Evolutionary conservation across 1,140 invertebrate species (phyloP).

Genomic region (Drosophila asahinai): DNA sequence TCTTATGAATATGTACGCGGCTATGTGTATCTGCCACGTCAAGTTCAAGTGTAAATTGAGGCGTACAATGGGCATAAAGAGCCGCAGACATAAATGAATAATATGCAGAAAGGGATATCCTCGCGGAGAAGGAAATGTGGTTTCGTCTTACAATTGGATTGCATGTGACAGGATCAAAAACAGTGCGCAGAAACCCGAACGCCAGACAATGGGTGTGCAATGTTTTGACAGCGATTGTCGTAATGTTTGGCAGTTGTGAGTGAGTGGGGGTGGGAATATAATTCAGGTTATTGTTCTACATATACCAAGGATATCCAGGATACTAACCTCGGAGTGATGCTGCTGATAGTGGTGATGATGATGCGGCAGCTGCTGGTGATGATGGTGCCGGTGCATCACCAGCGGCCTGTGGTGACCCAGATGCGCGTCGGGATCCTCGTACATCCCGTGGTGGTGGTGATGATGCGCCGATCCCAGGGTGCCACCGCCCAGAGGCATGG

Average conservation of each 20-base stretch:
- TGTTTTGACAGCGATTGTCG: conserved; percentile 82
- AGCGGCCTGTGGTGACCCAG: conserved; percentile 80
- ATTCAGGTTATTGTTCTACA: not conserved
- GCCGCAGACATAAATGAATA: conserved; percentile 52
- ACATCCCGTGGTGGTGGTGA: conserved; percentile 85
- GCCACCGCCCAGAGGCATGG: conserved; percentile 72
- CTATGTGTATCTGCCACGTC: conserved; percentile 30
- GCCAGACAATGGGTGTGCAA: conserved; percentile 64
- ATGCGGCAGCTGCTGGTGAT: conserved; percentile 82
- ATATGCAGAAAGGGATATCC: conserved; percentile 57
- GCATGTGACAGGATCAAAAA: conserved; percentile 50
- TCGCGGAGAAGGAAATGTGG: conserved; percentile 60
- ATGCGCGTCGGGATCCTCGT: conserved; percentile 87
- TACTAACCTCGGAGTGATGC: conserved; percentile 83
- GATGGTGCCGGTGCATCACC: conserved; percentile 83
- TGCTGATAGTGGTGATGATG: conserved; percentile 76
- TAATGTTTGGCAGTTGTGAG: conserved; percentile 51
- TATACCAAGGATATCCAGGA: conserved; percentile 1
- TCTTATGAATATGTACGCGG: conserved; percentile 21
- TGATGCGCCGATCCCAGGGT: conserved; percentile 45
- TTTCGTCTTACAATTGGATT: conserved; percentile 74
- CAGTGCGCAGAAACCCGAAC: conserved; percentile 32
- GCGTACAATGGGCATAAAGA: conserved; percentile 63
- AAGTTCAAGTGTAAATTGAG: conserved; percentile 73
- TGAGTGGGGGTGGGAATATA: conserved; percentile 1